These are phyloP conservation scores for Leguminivora glycinivorella DNA, from an alignment of 1,140 invertebrate species.

Conservation along the genomic window DNA sequence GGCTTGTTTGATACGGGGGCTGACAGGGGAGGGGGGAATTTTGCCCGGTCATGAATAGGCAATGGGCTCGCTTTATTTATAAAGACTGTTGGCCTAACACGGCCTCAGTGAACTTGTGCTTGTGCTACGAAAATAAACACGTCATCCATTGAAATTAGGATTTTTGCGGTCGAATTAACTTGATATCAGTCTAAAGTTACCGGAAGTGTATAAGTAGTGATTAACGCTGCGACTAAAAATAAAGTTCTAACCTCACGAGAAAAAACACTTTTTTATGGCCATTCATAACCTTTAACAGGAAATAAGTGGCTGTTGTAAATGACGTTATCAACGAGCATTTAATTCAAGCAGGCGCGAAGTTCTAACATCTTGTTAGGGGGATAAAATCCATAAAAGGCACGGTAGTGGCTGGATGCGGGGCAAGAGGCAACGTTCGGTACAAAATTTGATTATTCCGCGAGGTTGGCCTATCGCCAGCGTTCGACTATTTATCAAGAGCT, in stretches of 20 bases:
- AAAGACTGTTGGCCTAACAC: slow-evolving; percentile 73
- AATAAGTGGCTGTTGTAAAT: slow-evolving; percentile 55
- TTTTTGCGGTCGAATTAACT: slow-evolving; percentile 22
- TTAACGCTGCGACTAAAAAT: slow-evolving; percentile 9
- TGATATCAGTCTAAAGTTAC: slow-evolving; percentile 15
- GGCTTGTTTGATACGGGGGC: slow-evolving; percentile 78
- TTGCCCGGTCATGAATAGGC: slow-evolving; percentile 78
- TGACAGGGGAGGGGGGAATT: slow-evolving; percentile 64
- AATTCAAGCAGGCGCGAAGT: slow-evolving; percentile 71
- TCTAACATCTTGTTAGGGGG: slow-evolving; percentile 73
- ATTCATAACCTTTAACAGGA: slow-evolving; percentile 50
- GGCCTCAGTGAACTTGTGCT: slow-evolving; percentile 69
- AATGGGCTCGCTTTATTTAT: slow-evolving; percentile 78
- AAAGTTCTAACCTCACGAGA: not conserved
- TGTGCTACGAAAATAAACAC: slow-evolving; percentile 66
- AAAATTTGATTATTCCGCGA: slow-evolving; percentile 77
- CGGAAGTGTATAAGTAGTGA: slow-evolving; percentile 15
- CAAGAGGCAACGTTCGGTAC: slow-evolving; percentile 61
- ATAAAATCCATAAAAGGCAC: slow-evolving; percentile 76
- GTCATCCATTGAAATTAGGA: slow-evolving; percentile 45
- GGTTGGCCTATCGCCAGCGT: slow-evolving; percentile 75
- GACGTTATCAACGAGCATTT: slow-evolving; percentile 74
- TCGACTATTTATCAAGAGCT: slow-evolving; percentile 74
- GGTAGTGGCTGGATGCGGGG: slow-evolving; percentile 54
- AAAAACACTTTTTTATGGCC: slow-evolving; percentile 10